phyloP scores from a whole-genome alignment of 2,113 vertebrate genomes.

The Guaruba guarouba region DNA sequence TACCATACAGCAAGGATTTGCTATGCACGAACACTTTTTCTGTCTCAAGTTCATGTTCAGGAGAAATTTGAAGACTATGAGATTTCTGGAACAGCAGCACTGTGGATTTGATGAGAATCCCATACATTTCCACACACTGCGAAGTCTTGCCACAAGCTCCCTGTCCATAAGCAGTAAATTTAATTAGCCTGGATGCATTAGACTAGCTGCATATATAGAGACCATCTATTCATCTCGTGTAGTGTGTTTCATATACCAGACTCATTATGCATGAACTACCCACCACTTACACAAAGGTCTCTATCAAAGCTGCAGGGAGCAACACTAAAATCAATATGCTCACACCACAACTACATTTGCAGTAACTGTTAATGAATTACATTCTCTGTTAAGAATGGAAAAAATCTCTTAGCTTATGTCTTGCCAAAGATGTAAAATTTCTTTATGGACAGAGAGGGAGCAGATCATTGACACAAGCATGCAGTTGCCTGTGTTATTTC shows the following conservation, averaged over 20 bases:
- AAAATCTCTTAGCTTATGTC: background rate
- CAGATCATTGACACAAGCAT: background rate
- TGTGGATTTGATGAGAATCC: background rate
- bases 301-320: background rate
- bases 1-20: background rate
- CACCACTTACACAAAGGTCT: background rate
- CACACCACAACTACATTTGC: background rate
- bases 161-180: background rate
- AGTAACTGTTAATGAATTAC: background rate
- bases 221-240: background rate
- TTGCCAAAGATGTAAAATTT: background rate
- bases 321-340: background rate
- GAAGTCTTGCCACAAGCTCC: background rate
- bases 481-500: background rate
- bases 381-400: background rate
- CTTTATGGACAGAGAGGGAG: background rate
- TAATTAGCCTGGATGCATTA: background rate
- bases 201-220: rapidly evolving
- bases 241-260: too few species aligned
- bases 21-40: background rate
- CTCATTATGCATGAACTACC: too few species aligned
- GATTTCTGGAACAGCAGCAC: background rate
- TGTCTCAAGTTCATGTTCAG: background rate
- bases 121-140: background rate
- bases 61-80: background rate